Conservation (phyloP, 2,113 vertebrate genomes). For the Gavia stellata region DNA sequence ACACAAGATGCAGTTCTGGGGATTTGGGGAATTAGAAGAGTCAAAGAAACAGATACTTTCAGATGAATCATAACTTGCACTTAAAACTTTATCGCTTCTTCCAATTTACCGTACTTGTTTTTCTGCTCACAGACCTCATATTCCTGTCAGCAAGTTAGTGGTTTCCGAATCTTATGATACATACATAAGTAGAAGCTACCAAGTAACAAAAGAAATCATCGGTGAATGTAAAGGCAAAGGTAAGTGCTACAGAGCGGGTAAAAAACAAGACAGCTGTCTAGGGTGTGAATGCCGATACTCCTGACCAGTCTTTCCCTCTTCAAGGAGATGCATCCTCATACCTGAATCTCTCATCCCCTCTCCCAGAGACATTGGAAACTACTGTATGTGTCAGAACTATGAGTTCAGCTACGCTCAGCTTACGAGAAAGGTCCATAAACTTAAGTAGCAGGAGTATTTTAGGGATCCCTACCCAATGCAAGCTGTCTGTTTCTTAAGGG, state of each 20-base stretch:
- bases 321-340: neutral
- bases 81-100: neutral
- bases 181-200: conserved; percentile 95
- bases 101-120: neutral
- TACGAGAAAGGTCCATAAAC: neutral
- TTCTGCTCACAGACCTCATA: conserved; percentile 86
- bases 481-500: neutral
- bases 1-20: neutral
- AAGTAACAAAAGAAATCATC: conserved; percentile 95
- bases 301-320: neutral
- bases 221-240: conserved; percentile 91
- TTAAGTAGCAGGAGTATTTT: neutral
- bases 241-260: conserved; percentile 34
- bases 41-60: neutral
- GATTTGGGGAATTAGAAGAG: neutral
- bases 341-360: neutral
- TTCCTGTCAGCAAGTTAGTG: conserved; percentile 87
- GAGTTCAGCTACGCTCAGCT: neutral
- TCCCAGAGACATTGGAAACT: accelerated
- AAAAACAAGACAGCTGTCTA: neutral
- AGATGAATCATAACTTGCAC: neutral
- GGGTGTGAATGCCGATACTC: neutral
- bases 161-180: conserved; percentile 93
- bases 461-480: too few relatives aligned
- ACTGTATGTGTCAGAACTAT: neutral